Percentiles rank a stretch among this genome's conserved stretches.
phyloP scores from a whole-genome alignment of 2,888 invertebrate species.

The Cephus pygmeus region DNA sequence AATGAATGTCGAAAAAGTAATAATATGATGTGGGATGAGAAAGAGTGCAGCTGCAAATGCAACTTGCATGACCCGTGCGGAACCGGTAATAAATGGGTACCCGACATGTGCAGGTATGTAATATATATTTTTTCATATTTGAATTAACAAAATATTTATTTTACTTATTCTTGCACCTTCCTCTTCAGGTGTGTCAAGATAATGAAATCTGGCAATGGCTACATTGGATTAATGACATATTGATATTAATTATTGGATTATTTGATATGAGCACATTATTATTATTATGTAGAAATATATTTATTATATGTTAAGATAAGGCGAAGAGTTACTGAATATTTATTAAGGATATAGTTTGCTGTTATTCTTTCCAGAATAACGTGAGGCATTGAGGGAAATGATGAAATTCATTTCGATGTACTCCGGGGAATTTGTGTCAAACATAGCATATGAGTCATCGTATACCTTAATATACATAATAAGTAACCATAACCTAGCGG shows the following conservation, averaged over 20 bases:
- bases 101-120: constrained; percentile 28
- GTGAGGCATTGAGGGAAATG: neutral
- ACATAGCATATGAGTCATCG: neutral
- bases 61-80: constrained; percentile 23
- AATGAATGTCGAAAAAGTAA: constrained; percentile 6
- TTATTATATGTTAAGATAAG: neutral
- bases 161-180: neutral
- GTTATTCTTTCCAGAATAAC: neutral
- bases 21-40: constrained; percentile 30
- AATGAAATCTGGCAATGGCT: constrained; percentile 1
- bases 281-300: neutral
- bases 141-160: neutral
- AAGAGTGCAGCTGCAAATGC: constrained; percentile 31
- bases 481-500: neutral
- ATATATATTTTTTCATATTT: neutral
- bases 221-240: neutral
- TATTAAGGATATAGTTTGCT: neutral
- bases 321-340: neutral
- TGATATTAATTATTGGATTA: neutral
- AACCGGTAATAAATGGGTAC: constrained; percentile 27
- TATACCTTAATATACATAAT: neutral
- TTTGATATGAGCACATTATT: neutral
- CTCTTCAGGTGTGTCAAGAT: constrained; percentile 27
- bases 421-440: neutral
- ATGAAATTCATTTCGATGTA: neutral